Percentiles rank a stretch among this genome's conserved stretches.
phyloP scores from a whole-genome alignment of 2,888 invertebrate genomes.

The Daptonema setosum region DNA sequence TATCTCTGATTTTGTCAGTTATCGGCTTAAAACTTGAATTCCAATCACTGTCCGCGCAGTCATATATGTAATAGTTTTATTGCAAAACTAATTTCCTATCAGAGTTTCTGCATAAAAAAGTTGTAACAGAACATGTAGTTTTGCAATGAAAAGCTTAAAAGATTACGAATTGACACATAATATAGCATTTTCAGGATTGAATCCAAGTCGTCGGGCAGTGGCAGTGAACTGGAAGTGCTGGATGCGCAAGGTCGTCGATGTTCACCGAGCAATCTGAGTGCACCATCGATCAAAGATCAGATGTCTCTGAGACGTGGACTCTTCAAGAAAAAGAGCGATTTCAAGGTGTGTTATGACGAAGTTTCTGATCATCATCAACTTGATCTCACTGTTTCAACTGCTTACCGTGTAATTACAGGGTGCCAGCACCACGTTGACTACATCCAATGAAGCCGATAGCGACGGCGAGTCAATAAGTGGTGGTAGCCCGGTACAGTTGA shows the following conservation, averaged over 20 bases:
- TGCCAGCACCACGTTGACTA: too few species aligned
- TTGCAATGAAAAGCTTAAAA: background rate
- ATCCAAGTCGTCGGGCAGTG: slow-evolving; percentile 48
- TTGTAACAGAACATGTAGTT: too few species aligned
- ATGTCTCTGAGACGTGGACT: slow-evolving; percentile 21
- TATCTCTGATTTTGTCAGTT: too few species aligned
- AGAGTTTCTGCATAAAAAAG: too few species aligned
- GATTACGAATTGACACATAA: background rate
- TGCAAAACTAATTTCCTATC: too few species aligned
- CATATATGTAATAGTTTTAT: too few species aligned
- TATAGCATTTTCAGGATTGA: slow-evolving; percentile 1
- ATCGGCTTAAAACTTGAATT: too few species aligned
- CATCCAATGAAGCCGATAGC: slow-evolving; percentile 8
- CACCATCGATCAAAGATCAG: slow-evolving; percentile 13
- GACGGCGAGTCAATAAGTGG: too few species aligned
- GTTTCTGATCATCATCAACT: background rate
- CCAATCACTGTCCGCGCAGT: too few species aligned
- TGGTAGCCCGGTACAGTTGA: too few species aligned
- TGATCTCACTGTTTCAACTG: too few species aligned
- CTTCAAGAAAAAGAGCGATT: slow-evolving; percentile 17
- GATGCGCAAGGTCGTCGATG: slow-evolving; percentile 44
- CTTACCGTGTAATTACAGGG: too few species aligned
- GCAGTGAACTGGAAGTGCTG: slow-evolving; percentile 35
- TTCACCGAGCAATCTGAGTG: slow-evolving; percentile 12
- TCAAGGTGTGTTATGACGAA: background rate